phyloP scores from a whole-genome alignment of 2,888 invertebrate species.

The Sphaeridia pumilis region DNA sequence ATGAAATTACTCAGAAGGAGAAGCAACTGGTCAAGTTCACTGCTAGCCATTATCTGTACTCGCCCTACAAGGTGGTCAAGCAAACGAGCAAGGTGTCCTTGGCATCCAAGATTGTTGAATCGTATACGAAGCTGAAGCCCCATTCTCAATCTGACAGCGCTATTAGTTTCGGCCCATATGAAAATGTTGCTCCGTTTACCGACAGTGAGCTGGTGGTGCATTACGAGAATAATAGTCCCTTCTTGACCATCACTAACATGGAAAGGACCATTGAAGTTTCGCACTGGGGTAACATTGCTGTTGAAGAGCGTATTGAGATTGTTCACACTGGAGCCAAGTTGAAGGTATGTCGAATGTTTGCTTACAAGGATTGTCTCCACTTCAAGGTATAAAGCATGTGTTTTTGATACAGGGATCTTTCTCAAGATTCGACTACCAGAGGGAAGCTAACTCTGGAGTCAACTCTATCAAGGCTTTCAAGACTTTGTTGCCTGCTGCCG shows the following conservation, averaged over 20 bases:
- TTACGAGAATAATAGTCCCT: constrained; percentile 92
- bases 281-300: constrained; percentile 98
- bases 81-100: constrained; percentile 72
- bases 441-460: constrained; percentile 74
- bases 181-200: constrained; percentile 53
- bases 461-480: constrained; percentile 86
- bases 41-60: constrained; percentile 70
- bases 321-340: constrained; percentile 84
- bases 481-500: constrained; percentile 61
- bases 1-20: constrained; percentile 79
- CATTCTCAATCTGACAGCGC: constrained; percentile 62
- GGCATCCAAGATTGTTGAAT: constrained; percentile 67
- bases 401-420: constrained; percentile 55
- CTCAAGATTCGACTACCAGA: constrained; percentile 93
- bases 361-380: too few species aligned
- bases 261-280: constrained; percentile 88
- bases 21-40: constrained; percentile 81
- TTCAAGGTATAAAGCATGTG: too few species aligned
- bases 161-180: constrained; percentile 82
- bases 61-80: constrained; percentile 65
- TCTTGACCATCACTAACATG: constrained; percentile 78
- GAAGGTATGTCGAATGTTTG: constrained; percentile 45
- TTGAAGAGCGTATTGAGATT: constrained; percentile 87
- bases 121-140: constrained; percentile 70
- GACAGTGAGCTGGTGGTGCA: constrained; percentile 45